Evolutionary conservation across 2,888 invertebrate genomes (phyloP), one percentile per base, ranked within the genome.

Genomic region (Bursaphelenchus okinawaensis): DNA sequence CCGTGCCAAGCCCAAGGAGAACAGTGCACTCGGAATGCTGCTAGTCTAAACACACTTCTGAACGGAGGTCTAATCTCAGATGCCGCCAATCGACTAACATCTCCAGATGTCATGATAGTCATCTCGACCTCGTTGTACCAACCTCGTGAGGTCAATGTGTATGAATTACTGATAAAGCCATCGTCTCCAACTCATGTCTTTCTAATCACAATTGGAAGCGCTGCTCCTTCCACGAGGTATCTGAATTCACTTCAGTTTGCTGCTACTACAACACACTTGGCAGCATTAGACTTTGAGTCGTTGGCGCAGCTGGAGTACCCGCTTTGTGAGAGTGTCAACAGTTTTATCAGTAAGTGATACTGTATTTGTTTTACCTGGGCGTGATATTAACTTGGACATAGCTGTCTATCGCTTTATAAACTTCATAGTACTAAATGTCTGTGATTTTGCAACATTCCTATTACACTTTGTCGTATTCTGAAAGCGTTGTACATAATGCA

Each of bases 141-240:
- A 16, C 61, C 77, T 3, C 71, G 70, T 7, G 77, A 76, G 68
- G 65, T 77, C 28, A 70, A 52, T 26, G 19, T 23, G 9, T 62
- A 67, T 51, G 79, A 79, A 63, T 63, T 74, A 16, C 65, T 79
- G 7, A 68, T 80, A 26, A 70, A 74, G 19, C 79, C 79, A 4
- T 56, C 63, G n/a, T 79, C 79, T 27, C 77, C 78, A n/a, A 76
- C 75, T 12, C 79, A 79, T 63, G 74, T 74, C n/a, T 79, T 80
- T 65, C 68, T 75, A 57, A 68, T 78, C 24, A 69, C 68, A n/a
- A 67, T 78, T 22, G 78, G 74, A n/a, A 62, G 31, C 27, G 52
- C 60, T 6, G 60, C 65, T 8, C 67, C 69, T 6, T 56, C 60
- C 12, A 24, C 60, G n/a, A 22, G 27, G 27, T 28, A 29, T 31